A percentile compares a stretch with the other conserved stretches of the same genome.
Evolutionary conservation across 2,113 vertebrate species (phyloP).

Genomic region (Etia nguti): DNA sequence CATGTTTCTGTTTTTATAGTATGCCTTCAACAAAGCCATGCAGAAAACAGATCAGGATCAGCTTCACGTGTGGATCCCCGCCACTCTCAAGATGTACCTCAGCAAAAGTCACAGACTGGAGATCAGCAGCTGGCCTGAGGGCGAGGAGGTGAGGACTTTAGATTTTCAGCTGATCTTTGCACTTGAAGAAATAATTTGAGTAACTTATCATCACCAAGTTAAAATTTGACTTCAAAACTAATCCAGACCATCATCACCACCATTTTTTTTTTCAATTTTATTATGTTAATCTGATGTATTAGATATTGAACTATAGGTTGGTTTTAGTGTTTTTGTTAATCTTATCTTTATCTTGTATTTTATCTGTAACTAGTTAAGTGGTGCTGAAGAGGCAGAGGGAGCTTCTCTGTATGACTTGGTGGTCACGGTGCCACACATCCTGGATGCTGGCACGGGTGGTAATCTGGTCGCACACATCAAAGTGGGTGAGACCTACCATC

Average conservation of each 20-base stretch:
- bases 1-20: slow-evolving; percentile 64
- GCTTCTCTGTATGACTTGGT: slow-evolving; percentile 86
- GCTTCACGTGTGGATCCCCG: slow-evolving; percentile 91
- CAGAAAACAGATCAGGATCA: slow-evolving; percentile 84
- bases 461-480: slow-evolving; percentile 95
- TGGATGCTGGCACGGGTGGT: slow-evolving; percentile 88
- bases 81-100: slow-evolving; percentile 89
- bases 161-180: not conserved
- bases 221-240: not conserved
- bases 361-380: slow-evolving; percentile 70
- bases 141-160: slow-evolving; percentile 74
- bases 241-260: too few species aligned
- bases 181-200: not conserved
- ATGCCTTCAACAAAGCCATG: slow-evolving; percentile 83
- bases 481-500: slow-evolving; percentile 97
- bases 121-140: slow-evolving; percentile 83
- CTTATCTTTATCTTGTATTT: not conserved
- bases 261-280: too few species aligned
- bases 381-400: slow-evolving; percentile 79
- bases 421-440: slow-evolving; percentile 90
- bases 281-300: too few species aligned
- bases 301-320: too few species aligned
- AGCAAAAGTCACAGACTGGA: slow-evolving; percentile 91
- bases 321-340: too few species aligned
- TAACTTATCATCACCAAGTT: not conserved